These are phyloP conservation scores for Ornithoptera priamus DNA, from an alignment of 2,888 invertebrate species.

Conservation along the genomic window DNA sequence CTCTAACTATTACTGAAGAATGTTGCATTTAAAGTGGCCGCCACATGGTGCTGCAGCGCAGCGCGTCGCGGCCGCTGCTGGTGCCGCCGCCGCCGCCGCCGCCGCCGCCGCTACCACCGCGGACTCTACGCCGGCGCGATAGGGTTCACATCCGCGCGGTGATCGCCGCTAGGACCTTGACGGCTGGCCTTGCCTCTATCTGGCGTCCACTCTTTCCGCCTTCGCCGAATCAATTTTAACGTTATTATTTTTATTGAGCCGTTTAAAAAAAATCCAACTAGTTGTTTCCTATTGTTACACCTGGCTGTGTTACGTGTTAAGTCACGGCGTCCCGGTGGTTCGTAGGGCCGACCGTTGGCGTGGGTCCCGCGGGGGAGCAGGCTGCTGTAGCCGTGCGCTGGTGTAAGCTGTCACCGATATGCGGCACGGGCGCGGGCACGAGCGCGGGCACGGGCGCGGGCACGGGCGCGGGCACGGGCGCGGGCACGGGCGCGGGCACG, in stretches of 20 bases:
- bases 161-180: conserved; percentile 55
- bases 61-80: background rate
- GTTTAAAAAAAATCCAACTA: conserved; percentile 21
- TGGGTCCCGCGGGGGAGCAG: no score
- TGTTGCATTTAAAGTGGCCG: conserved; percentile 72
- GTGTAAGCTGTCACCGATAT: no score
- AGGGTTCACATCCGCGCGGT: no score
- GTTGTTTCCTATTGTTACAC: conserved; percentile 10
- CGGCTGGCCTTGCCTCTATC: conserved; percentile 72
- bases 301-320: background rate
- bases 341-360: no score
- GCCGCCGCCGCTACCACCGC: no score
- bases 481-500: conserved; percentile 38
- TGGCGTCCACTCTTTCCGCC: conserved; percentile 78
- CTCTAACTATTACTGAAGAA: conserved; percentile 77
- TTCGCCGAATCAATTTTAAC: conserved; percentile 75
- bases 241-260: conserved; percentile 63
- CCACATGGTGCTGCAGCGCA: conserved; percentile 67
- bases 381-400: no score
- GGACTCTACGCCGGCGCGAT: conserved; percentile 33
- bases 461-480: conserved; percentile 36
- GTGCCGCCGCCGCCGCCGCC: conserved; percentile 27
- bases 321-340: no score
- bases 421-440: no score
- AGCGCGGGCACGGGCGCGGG: no score